phyloP scores from a whole-genome alignment of 2,113 vertebrate species.

The Suncus etruscus region DNA sequence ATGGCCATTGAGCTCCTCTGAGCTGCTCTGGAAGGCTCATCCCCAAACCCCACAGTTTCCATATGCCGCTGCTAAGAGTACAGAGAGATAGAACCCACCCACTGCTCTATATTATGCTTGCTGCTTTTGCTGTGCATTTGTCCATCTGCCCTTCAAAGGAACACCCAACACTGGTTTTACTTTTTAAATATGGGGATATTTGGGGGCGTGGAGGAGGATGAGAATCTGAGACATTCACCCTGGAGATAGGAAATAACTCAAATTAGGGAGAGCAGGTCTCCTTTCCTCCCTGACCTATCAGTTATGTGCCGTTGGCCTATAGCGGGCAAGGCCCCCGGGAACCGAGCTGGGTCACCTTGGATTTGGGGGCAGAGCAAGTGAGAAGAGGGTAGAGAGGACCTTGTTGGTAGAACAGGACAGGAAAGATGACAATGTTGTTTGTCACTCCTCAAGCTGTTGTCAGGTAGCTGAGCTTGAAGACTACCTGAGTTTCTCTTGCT shows the following conservation, averaged over 20 bases:
- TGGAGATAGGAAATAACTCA: not conserved
- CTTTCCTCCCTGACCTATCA: not conserved
- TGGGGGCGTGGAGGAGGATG: not conserved
- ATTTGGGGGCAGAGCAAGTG: not conserved
- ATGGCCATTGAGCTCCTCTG: not conserved
- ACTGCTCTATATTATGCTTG: not conserved
- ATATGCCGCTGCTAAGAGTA: too few relatives aligned
- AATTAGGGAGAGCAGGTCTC: not conserved
- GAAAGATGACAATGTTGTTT: not conserved
- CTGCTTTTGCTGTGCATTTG: not conserved
- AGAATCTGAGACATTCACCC: not conserved
- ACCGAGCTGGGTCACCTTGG: not conserved
- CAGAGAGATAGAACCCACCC: not conserved
- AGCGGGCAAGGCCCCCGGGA: not conserved
- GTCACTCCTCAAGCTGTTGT: not conserved
- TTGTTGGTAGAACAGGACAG: not conserved
- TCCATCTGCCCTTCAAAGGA: not conserved
- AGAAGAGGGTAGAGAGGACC: not conserved
- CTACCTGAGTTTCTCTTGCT: not conserved
- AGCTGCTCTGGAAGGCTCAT: not conserved
- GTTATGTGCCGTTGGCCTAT: not conserved
- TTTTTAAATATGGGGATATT: conserved; percentile 1
- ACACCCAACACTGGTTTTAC: not conserved
- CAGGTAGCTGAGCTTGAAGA: not conserved
- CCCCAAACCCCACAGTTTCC: not conserved